A percentile compares a stretch with the other conserved stretches of the same genome.
phyloP scores from a whole-genome alignment of 2,797 vertebrate species.

The Lemur catta region DNA sequence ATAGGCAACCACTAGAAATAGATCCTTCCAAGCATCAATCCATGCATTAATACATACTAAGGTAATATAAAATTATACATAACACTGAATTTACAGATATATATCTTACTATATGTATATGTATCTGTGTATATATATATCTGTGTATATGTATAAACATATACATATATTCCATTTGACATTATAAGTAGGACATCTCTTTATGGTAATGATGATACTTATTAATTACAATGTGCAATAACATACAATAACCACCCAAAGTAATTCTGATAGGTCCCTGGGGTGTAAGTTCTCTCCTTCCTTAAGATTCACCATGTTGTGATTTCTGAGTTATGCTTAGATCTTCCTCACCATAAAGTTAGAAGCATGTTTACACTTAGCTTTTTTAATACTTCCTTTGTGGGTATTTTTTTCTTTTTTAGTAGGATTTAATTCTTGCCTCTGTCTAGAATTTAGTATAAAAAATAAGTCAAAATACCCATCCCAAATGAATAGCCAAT shows the following conservation, averaged over 20 bases:
- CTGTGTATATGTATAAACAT: too few species aligned
- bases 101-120: not conserved
- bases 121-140: not conserved
- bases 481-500: not conserved
- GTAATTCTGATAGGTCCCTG: not conserved
- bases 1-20: not conserved
- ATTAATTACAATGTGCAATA: not conserved
- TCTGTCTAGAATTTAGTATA: not conserved
- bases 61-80: not conserved
- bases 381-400: not conserved
- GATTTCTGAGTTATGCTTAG: not conserved
- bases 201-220: not conserved
- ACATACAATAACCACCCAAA: not conserved
- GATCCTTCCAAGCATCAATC: not conserved
- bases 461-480: not conserved
- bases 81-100: not conserved
- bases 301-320: not conserved
- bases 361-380: not conserved
- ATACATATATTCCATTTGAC: not conserved
- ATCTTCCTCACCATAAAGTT: not conserved
- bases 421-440: not conserved
- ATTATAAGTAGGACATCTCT: not conserved
- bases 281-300: not conserved
- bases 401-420: not conserved
- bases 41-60: not conserved